Conservation (phyloP, 2,888 invertebrate species). For the Microdon myrmicae region DNA sequence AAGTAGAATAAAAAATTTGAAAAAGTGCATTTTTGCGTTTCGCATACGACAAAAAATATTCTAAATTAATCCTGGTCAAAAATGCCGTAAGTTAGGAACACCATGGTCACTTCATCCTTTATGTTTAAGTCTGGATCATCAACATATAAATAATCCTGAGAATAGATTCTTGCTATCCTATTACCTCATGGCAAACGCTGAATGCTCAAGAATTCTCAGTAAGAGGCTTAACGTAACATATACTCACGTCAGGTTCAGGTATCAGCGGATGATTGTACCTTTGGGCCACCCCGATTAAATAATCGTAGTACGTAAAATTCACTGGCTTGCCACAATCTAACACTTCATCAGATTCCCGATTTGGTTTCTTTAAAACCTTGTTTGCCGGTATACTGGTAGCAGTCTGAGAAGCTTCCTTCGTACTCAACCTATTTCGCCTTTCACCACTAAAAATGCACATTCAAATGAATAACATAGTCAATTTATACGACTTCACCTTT, state of each 20-base stretch:
- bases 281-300: conserved; percentile 85
- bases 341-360: conserved; percentile 69
- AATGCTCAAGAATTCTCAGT: not conserved
- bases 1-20: no score
- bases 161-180: no score
- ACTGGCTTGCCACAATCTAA: conserved; percentile 87
- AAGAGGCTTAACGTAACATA: conserved; percentile 54
- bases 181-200: no score
- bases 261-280: conserved; percentile 84
- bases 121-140: no score
- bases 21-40: no score
- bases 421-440: conserved; percentile 16
- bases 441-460: conserved; percentile 23
- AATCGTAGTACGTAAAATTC: conserved; percentile 90
- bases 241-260: conserved; percentile 78
- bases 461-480: not conserved
- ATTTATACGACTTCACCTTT: conserved; percentile 24
- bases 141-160: no score
- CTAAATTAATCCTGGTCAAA: no score
- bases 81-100: no score
- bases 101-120: no score
- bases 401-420: conserved; percentile 24
- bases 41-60: no score
- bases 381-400: conserved; percentile 17
- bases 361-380: conserved; percentile 43